Base-by-base conservation (phyloP, 1,140 invertebrate species). In the Anastatus disparis region DNA sequence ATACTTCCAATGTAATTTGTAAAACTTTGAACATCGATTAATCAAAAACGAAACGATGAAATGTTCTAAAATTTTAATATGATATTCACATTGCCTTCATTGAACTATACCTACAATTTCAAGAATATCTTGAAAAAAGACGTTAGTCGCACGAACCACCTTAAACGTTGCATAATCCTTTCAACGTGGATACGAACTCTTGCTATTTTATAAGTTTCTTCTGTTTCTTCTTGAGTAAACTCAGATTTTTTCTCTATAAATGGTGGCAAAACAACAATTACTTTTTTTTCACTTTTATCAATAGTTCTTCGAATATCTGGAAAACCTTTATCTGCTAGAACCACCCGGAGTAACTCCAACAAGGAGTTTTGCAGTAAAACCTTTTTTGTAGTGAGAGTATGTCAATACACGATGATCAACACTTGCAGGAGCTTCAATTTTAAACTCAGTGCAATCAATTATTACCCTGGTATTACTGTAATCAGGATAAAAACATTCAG, bases 311-410 rank as follows among this genome's bases (percentile, higher is more conserved):
- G 77, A 48, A n/a, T n/a, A n/a, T n/a, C n/a, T n/a, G n/a, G n/a
- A n/a, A n/a, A n/a, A n/a, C n/a, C n/a, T n/a, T n/a, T 80, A 86
- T 22, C 69, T 75, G 74, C 86, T 82, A 56, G 82, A 38, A 20
- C 83, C 82, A 55, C 66, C 73, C 12, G 84, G 85, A 63, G 80
- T 78, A 66, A 85, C 80, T 27, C 80, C 80, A 26, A 87, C 76
- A 26, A 85, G 70, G 67, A 78, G 53, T 58, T 74, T 74, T 0
- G 76, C 76, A 26, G 82, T 86, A 65, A 77, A 83, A 53, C 76
- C 69, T 59, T 76, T 77, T 78, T 86, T 85, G 59, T 86, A 86
- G 63, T 77, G 71, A 8, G 83, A 85, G 59, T 82, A 83, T 50
- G 76, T 73, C 26, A 58, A 62, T 52, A 79, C 63, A 66, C 77